A percentile compares a stretch with the other conserved stretches of the same genome.
Evolutionary conservation across 2,797 vertebrate genomes (phyloP).

Genomic region (Eremophila alpestris): DNA sequence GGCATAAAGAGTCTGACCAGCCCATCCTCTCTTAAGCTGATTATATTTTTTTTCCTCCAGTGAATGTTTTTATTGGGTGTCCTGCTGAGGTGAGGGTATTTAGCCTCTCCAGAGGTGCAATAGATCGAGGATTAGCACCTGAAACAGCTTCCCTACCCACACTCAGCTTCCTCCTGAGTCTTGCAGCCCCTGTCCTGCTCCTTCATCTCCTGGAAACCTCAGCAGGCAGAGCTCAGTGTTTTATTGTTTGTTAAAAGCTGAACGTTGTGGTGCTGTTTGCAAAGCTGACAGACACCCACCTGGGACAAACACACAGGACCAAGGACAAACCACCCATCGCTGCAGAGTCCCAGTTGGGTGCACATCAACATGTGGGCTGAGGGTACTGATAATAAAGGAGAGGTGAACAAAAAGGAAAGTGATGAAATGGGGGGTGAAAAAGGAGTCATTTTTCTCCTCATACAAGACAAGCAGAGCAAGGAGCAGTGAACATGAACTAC

Average conservation of each 20-base stretch:
- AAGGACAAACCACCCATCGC: no score
- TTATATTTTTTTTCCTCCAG: background rate
- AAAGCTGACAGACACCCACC: background rate
- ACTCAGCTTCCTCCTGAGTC: accelerated
- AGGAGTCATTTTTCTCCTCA: background rate
- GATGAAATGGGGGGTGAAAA: background rate
- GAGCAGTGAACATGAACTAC: background rate
- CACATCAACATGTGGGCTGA: background rate
- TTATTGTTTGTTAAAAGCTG: background rate
- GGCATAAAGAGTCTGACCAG: background rate
- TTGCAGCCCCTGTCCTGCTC: background rate
- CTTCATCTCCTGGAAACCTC: background rate
- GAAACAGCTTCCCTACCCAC: background rate
- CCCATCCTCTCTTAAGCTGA: background rate
- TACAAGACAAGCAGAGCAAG: accelerated
- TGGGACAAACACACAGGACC: accelerated
- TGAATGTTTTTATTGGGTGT: background rate
- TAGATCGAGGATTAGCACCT: background rate
- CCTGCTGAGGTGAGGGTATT: background rate
- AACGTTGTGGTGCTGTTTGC: background rate
- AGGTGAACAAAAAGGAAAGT: background rate
- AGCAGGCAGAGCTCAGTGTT: background rate
- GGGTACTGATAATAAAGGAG: background rate
- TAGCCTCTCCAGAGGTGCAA: background rate
- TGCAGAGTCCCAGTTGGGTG: background rate